Base-by-base conservation (phyloP, 2,797 vertebrate species). In the Loris lydekkerianus region DNA sequence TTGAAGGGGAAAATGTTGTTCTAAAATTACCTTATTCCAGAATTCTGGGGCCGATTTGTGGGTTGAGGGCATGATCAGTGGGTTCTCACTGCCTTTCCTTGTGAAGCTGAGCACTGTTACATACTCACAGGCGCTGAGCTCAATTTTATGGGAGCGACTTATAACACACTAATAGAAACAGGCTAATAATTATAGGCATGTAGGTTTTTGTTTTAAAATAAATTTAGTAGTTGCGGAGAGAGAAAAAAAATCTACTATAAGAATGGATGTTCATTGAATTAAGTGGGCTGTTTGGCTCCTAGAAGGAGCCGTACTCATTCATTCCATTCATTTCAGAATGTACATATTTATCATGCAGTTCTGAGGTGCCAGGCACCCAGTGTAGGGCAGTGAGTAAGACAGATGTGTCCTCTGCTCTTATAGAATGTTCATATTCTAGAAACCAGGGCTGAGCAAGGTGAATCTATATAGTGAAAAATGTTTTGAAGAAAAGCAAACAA, bases 311-410 rank as follows among this genome's bases (percentile, higher is more conserved):
- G 9, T 31, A 17, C 78, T 81, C 6, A 29, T 67, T 46, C 53
- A n/a, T 84, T 67, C 31, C 43, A n/a, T 90, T 94, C 34, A 18
- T 1, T 80, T 92, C 17, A 95, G 58, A 76, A 95, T 29, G 31
- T 81, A 95, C 29, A 27, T 81, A 63, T 34, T 93, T 81, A 23
- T 2, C 37, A 37, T 86, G 29, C 4, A 49, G 20, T 31, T 73
- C 40, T 80, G 65, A 0, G 18, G 25, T 75, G 77, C 56, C 21
- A 63, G 61, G 31, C 23, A 56, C 13, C 31, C 5, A 69, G 18
- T 34, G 8, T 4, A 75, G 43, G 25, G 0, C 67, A 60, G 6
- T 29, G 21, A 46, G 17, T 53, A 34, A 84, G 40, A 37, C 10
- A 81, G 18, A 49, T 49, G 7, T 0, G 1, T n/a, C 37, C 10